These are phyloP conservation scores for Psittacula derbiana DNA, from an alignment of 2,797 vertebrate genomes.

Conservation along the genomic window DNA sequence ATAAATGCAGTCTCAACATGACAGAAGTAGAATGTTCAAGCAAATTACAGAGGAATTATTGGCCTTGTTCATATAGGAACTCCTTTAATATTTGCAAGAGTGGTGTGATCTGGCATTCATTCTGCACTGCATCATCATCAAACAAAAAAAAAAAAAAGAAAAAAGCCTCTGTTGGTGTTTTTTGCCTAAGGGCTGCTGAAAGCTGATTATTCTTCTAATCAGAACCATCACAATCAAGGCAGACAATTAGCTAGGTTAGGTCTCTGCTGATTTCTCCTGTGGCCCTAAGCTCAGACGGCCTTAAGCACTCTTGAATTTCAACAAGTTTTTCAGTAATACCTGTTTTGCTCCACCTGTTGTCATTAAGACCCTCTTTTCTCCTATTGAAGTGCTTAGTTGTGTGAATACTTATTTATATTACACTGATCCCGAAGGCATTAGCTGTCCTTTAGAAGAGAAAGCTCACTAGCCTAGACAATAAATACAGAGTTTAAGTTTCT, in stretches of 20 bases:
- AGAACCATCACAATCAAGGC: constrained; percentile 72
- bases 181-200: constrained; percentile 71
- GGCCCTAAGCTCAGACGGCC: constrained; percentile 66
- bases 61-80: constrained; percentile 31
- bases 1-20: not conserved
- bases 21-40: constrained; percentile 12
- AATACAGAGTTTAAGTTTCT: constrained; percentile 21
- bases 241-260: constrained; percentile 75
- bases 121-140: constrained; percentile 30
- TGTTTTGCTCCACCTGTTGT: constrained; percentile 56
- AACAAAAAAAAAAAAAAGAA: not conserved
- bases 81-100: constrained; percentile 58
- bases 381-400: constrained; percentile 1
- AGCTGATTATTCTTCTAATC: constrained; percentile 78
- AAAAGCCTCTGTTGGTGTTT: constrained; percentile 17
- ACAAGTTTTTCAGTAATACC: constrained; percentile 61
- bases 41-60: constrained; percentile 42
- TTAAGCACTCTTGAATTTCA: constrained; percentile 72
- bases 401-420: constrained; percentile 45
- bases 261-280: constrained; percentile 67
- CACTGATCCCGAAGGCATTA: not conserved
- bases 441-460: constrained; percentile 28
- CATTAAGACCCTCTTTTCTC: constrained; percentile 35
- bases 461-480: not conserved
- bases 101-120: constrained; percentile 50